Evolutionary conservation across 2,113 vertebrate genomes (phyloP), one percentile per base, ranked within the genome.

Genomic region (Chaenocephalus aceratus): DNA sequence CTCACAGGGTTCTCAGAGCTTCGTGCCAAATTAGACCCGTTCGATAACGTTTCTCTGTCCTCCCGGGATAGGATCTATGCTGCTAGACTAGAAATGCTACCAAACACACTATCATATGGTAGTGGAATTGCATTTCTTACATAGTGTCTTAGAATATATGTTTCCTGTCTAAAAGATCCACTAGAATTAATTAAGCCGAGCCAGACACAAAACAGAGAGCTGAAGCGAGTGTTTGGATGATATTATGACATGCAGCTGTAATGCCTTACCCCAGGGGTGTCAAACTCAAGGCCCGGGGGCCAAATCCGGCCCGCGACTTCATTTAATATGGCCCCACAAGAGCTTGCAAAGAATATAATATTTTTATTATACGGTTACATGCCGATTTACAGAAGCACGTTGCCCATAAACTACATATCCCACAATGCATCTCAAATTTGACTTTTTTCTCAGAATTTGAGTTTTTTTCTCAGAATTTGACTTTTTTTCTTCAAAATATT

Each of bases 41-140:
- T 26, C 11, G 54, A 63, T 51, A 51, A 34, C 18, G 52, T 36
- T 44, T 56, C 6, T 57, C 30, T 6, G 5, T 34, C 56, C 63
- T 72, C 68, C 14, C 21, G 83, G 72, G 72, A 61, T 21, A 65
- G 10, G 23, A 75, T 13, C 34, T 68, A 12, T 64, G 52, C 13
- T 58, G 41, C 53, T 18, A 48, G 54, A 57, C 10, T 18, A 54
- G 5, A 41, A 61, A 41, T 65, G 16, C 6, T 18, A 23, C 16
- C 14, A 51, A 41, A 63, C 67, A 54, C 21, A 63, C 21, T 30
- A 6, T 60, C 21, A 30, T 30, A 44, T 30, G n/a, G 10, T 61
- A 41, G 36, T 41, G 36, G 5, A 41, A 6, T 7, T 41, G 5
- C 2, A 14, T 57, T 1, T 16, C 41, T n/a, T 15, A 18, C 30